Evolutionary conservation across 2,888 invertebrate species (phyloP).

Genomic region (Xanthostigma xanthostigma): DNA sequence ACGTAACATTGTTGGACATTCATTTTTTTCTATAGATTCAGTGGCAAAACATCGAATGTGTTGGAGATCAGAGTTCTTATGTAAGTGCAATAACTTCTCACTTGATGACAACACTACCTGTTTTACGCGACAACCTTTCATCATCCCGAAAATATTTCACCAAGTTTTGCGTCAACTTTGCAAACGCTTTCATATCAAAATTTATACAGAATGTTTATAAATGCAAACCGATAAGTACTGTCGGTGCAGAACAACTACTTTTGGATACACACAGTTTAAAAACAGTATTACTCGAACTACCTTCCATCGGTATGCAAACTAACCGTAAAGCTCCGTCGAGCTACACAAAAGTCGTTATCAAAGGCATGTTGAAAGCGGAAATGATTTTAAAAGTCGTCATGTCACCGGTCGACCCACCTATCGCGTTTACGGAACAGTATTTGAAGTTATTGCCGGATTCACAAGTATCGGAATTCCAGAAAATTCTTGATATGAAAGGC

Average conservation of each 20-base stretch:
- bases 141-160: conserved; percentile 95
- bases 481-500: conserved; percentile 89
- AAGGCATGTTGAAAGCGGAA: conserved; percentile 93
- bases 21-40: conserved; percentile 41
- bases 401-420: conserved; percentile 73
- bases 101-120: conserved; percentile 72
- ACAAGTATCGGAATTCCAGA: conserved; percentile 80
- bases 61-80: conserved; percentile 94
- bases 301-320: conserved; percentile 80
- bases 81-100: conserved; percentile 80
- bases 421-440: conserved; percentile 78
- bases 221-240: conserved; percentile 74
- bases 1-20: no score
- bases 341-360: conserved; percentile 55
- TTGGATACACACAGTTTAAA: conserved; percentile 90
- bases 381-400: conserved; percentile 98
- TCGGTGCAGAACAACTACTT: conserved; percentile 89
- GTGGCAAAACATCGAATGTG: conserved; percentile 85
- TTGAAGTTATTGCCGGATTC: conserved; percentile 80
- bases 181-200: conserved; percentile 88
- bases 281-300: conserved; percentile 85
- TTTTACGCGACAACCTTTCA: conserved; percentile 76
- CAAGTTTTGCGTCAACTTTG: conserved; percentile 93
- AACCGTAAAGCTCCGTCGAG: conserved; percentile 80
- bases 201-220: conserved; percentile 82